Evolutionary conservation across 2,888 invertebrate genomes (phyloP).

Genomic region (Celastrina argiolus): DNA sequence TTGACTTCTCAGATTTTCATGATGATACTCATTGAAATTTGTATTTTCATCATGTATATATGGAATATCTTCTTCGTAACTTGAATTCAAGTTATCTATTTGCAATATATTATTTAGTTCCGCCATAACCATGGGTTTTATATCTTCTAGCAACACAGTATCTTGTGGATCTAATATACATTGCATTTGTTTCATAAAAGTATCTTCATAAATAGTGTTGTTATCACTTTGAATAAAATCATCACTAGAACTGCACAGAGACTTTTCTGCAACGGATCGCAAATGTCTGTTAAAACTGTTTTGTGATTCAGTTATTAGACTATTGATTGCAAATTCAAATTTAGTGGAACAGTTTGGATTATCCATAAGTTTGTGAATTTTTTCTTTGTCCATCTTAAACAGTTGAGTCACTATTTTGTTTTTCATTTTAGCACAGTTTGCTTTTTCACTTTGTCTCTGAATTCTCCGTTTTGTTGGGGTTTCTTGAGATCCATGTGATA

Average conservation of each 20-base stretch:
- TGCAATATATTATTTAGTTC: constrained; percentile 78
- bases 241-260: constrained; percentile 56
- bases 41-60: constrained; percentile 24
- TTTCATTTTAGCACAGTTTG: constrained; percentile 65
- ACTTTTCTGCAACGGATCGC: constrained; percentile 69
- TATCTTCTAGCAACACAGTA: constrained; percentile 73
- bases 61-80: constrained; percentile 41
- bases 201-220: constrained; percentile 82
- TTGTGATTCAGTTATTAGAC: constrained; percentile 70
- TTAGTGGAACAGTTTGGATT: constrained; percentile 71
- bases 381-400: constrained; percentile 72
- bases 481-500: constrained; percentile 42
- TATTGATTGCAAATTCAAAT: constrained; percentile 72
- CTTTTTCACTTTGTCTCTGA: constrained; percentile 47
- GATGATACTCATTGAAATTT: constrained; percentile 23
- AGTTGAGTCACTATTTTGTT: constrained; percentile 70
- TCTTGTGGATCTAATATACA: constrained; percentile 78
- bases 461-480: constrained; percentile 48
- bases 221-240: constrained; percentile 79
- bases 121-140: constrained; percentile 79
- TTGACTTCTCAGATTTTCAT: neutral
- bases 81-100: constrained; percentile 55
- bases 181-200: constrained; percentile 85
- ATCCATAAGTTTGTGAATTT: constrained; percentile 69
- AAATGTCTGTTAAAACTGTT: constrained; percentile 66